Evolutionary conservation across 2,888 invertebrate genomes (phyloP).

Genomic region (Meganola albula): DNA sequence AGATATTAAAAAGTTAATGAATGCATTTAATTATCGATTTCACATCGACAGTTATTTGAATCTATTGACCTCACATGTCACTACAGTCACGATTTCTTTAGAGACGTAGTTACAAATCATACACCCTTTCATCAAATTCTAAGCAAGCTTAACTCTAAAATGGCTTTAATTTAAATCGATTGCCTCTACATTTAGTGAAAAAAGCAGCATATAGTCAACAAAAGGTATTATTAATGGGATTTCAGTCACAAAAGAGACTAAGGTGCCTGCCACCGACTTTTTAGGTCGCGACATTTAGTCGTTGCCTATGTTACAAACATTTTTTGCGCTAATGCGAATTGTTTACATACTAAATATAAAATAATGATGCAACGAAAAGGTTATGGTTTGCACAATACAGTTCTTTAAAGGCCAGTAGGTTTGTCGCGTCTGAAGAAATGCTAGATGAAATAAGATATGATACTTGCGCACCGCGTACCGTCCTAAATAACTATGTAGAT

Average conservation of each 20-base stretch:
- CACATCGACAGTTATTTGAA: background rate
- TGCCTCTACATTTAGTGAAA: conserved; percentile 22
- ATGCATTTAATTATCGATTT: background rate
- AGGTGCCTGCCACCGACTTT: conserved; percentile 48
- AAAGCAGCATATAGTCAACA: conserved; percentile 25
- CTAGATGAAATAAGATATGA: conserved; percentile 35
- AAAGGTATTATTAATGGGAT: conserved; percentile 41
- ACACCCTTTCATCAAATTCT: conserved; percentile 6
- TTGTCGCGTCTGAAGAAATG: conserved; percentile 33
- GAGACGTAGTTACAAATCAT: conserved; percentile 14
- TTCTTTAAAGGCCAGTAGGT: conserved; percentile 38
- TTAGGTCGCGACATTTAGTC: conserved; percentile 46
- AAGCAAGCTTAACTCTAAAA: conserved; percentile 15
- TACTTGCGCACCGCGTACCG: conserved; percentile 25
- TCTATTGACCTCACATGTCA: conserved; percentile 3
- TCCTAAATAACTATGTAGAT: conserved; percentile 17
- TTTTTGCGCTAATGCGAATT: conserved; percentile 4
- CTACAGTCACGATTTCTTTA: conserved; percentile 15
- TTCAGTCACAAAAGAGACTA: conserved; percentile 36
- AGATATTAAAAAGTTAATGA: no score
- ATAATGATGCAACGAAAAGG: conserved; percentile 34
- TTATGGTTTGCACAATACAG: conserved; percentile 31
- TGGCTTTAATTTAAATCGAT: conserved; percentile 26
- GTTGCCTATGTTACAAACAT: conserved; percentile 5
- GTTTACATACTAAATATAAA: conserved; percentile 10